A percentile compares a stretch with the other conserved stretches of the same genome.
Evolutionary conservation across 1,140 invertebrate species (phyloP).

Genomic region (Ceratosolen fusciceps): DNA sequence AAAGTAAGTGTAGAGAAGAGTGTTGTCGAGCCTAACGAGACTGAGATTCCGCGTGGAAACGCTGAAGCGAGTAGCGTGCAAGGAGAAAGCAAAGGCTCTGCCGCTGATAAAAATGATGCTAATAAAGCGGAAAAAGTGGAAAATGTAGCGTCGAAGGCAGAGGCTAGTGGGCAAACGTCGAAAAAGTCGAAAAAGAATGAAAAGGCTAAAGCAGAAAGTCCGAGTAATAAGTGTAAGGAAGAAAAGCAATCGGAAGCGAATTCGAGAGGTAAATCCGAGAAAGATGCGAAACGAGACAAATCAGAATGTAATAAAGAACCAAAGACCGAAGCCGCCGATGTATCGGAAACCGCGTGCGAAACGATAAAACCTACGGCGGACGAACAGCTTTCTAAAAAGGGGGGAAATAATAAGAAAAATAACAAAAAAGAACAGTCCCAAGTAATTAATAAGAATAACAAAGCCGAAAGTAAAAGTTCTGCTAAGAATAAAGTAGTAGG

Average conservation of each 20-base stretch:
- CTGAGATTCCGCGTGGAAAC: too few relatives aligned
- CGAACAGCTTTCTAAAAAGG: conserved; percentile 24
- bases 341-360: background rate
- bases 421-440: background rate
- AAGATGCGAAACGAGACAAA: conserved; percentile 13
- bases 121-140: too few relatives aligned
- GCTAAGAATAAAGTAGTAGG: background rate
- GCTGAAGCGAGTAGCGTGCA: too few relatives aligned
- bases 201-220: too few relatives aligned
- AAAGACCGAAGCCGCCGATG: conserved; percentile 21
- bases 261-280: conserved; percentile 45
- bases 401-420: background rate
- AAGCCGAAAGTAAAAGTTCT: background rate
- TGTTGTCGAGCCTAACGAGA: too few relatives aligned
- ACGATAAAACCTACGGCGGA: too few relatives aligned
- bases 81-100: too few relatives aligned
- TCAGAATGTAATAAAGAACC: conserved; percentile 23
- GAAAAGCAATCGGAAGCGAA: background rate
- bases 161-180: too few relatives aligned
- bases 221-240: conserved; percentile 43
- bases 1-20: too few relatives aligned
- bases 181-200: too few relatives aligned
- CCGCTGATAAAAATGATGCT: too few relatives aligned
- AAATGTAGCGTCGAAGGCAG: too few relatives aligned
- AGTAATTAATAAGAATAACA: background rate